Base-by-base conservation (phyloP, 2,888 invertebrate genomes). In the Campoplex capitator region DNA sequence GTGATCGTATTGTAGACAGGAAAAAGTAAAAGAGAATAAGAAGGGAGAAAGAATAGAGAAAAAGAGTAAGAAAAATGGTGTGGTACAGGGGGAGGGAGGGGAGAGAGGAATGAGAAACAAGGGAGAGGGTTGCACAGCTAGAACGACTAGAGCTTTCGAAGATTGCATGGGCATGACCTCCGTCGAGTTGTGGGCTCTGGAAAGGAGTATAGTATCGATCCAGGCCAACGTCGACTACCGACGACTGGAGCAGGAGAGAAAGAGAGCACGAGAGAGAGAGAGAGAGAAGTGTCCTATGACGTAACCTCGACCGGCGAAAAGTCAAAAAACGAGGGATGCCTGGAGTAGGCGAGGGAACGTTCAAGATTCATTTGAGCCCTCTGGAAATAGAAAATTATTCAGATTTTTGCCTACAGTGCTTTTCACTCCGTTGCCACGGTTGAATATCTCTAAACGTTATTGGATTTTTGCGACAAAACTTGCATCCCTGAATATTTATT, bases 131-230 rank as follows among this genome's bases (percentile, higher is more conserved):
- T 85, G 85, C 85, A 62, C 32, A 80, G 79, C 83, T 28, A 58
- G n/a, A 76, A 58, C 58, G 23, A 71, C 58, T 70, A 62, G 73
- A 68, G 81, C 68, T 73, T 38, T 58, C 65, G 86, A 81, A 84
- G 76, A 87, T 86, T 88, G 88, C 90, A 89, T 84, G 83, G 78
- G 58, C 83, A 88, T 84, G 89, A 88, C 85, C 88, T 86, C 86
- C 85, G 82, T 71, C 80, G 80, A 76, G 74, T 67, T 67, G 62
- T 78, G 89, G 86, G 71, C 58, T 67, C 56, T 71, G 87, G 89
- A 89, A 90, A 90, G 89, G 91, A 87, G 86, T 70, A 75, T 78
- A 88, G 89, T 93, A 93, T 93, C 89, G 93, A 93, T 92, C 92
- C 89, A 88, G 56, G 82, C 74, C 54, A 56, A 70, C 79, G 87